A percentile compares a stretch with the other conserved stretches of the same genome.
Conservation (phyloP, 1,140 invertebrate genomes). For the Dreissena polymorpha region DNA sequence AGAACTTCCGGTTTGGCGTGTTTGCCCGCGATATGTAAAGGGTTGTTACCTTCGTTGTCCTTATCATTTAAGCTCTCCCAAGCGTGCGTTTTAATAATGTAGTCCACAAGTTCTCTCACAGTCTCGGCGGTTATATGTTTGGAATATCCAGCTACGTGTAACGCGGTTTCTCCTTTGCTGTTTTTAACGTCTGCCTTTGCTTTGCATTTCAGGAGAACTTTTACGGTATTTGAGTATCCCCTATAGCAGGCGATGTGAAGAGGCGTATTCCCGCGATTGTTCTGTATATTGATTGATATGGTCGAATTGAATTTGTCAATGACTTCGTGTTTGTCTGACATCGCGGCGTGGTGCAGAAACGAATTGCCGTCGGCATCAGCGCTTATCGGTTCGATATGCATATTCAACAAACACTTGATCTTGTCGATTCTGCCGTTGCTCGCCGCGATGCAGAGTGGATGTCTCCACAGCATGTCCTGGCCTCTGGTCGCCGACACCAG, state of each 20-base stretch:
- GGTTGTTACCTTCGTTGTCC: constrained; percentile 71
- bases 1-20: constrained; percentile 70
- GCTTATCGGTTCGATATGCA: constrained; percentile 73
- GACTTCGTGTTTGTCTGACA: constrained; percentile 79
- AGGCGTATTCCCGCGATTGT: constrained; percentile 72
- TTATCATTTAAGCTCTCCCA: constrained; percentile 72
- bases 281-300: constrained; percentile 63
- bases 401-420: constrained; percentile 62
- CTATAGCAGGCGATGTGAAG: constrained; percentile 77
- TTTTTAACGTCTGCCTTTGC: constrained; percentile 72
- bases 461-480: constrained; percentile 6
- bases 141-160: constrained; percentile 71
- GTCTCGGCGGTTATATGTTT: constrained; percentile 62
- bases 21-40: constrained; percentile 72
- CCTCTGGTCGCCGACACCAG: constrained; percentile 37
- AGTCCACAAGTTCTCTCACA: constrained; percentile 66
- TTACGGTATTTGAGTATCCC: constrained; percentile 68
- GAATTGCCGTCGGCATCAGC: constrained; percentile 78
- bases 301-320: constrained; percentile 78
- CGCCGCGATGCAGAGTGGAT: constrained; percentile 69
- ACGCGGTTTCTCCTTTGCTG: constrained; percentile 66
- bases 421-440: constrained; percentile 61
- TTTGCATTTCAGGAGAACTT: constrained; percentile 68
- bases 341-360: constrained; percentile 83
- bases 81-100: constrained; percentile 71